These are phyloP conservation scores for Pipistrellus kuhlii DNA, from an alignment of 2,797 vertebrate genomes.

Conservation along the genomic window DNA sequence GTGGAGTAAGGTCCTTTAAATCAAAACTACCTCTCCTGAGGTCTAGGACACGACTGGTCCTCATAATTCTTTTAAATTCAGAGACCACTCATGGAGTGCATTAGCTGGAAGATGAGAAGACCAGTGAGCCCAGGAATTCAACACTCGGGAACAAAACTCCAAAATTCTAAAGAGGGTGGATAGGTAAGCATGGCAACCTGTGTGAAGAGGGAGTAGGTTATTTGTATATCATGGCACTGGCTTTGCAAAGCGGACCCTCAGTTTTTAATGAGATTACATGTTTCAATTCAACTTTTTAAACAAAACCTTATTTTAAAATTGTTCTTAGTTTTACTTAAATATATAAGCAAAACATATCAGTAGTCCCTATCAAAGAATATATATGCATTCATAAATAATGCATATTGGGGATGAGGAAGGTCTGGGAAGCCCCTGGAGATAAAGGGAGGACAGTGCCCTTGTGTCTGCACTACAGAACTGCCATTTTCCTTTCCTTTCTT, in stretches of 20 bases:
- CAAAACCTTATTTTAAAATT: conserved; percentile 11
- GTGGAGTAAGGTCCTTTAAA: background rate
- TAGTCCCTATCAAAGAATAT: background rate
- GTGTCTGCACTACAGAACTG: background rate
- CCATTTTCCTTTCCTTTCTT: background rate
- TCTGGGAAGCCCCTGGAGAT: background rate
- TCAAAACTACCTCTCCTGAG: background rate
- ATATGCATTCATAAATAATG: background rate
- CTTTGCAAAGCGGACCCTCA: background rate
- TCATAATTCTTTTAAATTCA: background rate
- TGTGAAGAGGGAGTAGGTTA: background rate
- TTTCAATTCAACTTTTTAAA: conserved; percentile 4
- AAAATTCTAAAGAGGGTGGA: background rate
- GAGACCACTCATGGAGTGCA: background rate
- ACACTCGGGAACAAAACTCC: background rate
- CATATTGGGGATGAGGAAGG: background rate
- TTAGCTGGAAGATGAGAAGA: background rate
- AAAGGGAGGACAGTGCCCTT: background rate
- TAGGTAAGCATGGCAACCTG: background rate
- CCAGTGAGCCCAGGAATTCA: background rate
- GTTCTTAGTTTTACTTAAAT: conserved; percentile 23
- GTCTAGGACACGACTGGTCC: background rate
- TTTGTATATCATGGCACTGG: background rate
- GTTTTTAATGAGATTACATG: background rate
- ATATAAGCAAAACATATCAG: background rate